phyloP scores from a whole-genome alignment of 2,797 vertebrate species.

The Dallia pectoralis region DNA sequence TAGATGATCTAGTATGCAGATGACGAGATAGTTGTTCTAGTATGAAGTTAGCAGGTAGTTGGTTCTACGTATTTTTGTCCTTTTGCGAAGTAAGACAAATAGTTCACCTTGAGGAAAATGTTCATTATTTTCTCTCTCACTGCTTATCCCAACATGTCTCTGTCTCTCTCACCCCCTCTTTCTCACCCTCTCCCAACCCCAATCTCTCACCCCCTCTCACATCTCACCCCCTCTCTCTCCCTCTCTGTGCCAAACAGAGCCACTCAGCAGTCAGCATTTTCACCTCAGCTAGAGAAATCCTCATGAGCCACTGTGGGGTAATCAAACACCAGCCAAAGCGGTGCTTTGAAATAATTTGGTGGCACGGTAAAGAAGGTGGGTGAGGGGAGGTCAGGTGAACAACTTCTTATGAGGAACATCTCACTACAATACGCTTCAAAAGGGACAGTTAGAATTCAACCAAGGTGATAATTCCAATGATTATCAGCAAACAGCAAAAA shows the following conservation, averaged over 20 bases:
- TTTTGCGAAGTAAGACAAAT: conserved; percentile 61
- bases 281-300: conserved; percentile 62
- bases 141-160: background rate
- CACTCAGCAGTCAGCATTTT: conserved; percentile 46
- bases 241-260: conserved; percentile 23
- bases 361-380: background rate
- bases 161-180: background rate
- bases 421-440: background rate
- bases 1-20: no score
- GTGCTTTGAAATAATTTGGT: conserved; percentile 54
- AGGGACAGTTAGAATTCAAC: no score
- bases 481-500: no score
- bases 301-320: conserved; percentile 71
- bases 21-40: background rate
- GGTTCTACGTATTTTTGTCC: background rate
- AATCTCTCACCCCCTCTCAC: no score
- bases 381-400: background rate
- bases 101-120: conserved; percentile 75
- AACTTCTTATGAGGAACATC: background rate
- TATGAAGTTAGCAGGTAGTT: background rate
- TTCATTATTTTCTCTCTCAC: conserved; percentile 64
- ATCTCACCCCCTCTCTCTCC: background rate
- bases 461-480: no score
- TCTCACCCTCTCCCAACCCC: no score
- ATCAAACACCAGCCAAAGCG: conserved; percentile 65